phyloP scores from a whole-genome alignment of 2,888 invertebrate genomes.

The Phania funesta region DNA sequence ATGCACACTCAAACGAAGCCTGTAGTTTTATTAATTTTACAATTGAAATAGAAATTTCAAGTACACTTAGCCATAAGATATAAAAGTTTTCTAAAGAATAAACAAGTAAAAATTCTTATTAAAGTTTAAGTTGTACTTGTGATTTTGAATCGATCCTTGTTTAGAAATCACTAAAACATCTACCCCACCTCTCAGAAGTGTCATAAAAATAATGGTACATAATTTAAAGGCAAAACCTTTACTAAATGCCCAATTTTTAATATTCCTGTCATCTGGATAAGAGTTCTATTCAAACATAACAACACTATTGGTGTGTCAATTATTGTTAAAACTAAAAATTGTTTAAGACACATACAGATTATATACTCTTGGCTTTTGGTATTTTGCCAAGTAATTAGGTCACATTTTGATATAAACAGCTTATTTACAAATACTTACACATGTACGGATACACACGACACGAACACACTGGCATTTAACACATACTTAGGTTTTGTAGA shows the following conservation, averaged over 20 bases:
- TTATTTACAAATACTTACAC: background rate
- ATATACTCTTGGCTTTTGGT: conserved; percentile 13
- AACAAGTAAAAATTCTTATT: background rate
- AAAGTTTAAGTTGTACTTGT: background rate
- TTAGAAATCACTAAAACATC: background rate
- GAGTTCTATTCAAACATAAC: background rate
- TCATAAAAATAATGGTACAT: too few relatives aligned
- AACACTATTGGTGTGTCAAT: conserved; percentile 26
- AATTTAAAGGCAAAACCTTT: too few relatives aligned
- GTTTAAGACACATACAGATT: conserved; percentile 29
- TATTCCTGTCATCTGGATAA: background rate
- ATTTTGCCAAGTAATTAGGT: conserved; percentile 50
- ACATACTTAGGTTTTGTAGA: background rate
- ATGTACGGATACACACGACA: background rate
- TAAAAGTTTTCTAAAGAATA: too few relatives aligned
- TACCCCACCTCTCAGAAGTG: too few relatives aligned
- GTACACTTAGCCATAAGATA: too few relatives aligned
- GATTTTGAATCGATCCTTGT: background rate
- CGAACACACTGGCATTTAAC: background rate
- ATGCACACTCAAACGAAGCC: background rate
- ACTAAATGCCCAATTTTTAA: background rate
- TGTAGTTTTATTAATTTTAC: background rate
- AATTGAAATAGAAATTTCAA: too few relatives aligned
- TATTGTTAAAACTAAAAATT: conserved; percentile 21
- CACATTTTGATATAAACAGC: conserved; percentile 39